phyloP scores from a whole-genome alignment of 2,113 vertebrate species.

The Hippocampus mohnikei region DNA sequence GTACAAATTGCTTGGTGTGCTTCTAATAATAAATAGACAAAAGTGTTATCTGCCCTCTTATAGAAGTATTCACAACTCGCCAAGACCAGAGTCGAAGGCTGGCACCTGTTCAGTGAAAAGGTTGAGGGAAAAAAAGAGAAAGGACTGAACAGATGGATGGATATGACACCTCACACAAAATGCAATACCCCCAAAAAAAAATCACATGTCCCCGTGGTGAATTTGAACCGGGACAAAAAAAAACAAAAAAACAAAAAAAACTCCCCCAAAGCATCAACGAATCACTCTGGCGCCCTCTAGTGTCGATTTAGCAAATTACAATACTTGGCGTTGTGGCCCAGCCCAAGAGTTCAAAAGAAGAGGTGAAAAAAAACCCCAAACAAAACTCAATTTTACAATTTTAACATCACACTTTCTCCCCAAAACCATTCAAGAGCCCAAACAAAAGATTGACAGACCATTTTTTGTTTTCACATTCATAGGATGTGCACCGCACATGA shows the following conservation, averaged over 20 bases:
- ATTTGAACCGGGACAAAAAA: not conserved
- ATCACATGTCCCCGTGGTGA: not conserved
- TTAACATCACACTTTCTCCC: constrained; percentile 14
- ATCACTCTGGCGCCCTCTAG: constrained; percentile 33
- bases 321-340: constrained; percentile 34
- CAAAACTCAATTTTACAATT: constrained; percentile 31
- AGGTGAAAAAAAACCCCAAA: constrained; percentile 21
- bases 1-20: constrained; percentile 77
- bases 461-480: constrained; percentile 40
- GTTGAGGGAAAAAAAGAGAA: constrained; percentile 28
- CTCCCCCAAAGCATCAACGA: no score
- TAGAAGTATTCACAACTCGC: constrained; percentile 75
- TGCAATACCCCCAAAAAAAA: not conserved
- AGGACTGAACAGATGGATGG: constrained; percentile 22
- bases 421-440: constrained; percentile 8
- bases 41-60: constrained; percentile 67
- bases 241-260: not conserved
- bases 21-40: constrained; percentile 80
- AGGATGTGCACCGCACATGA: constrained; percentile 63
- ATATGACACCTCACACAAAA: constrained; percentile 21
- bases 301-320: constrained; percentile 58
- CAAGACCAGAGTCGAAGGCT: constrained; percentile 50
- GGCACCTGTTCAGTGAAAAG: constrained; percentile 45
- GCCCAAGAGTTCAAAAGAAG: constrained; percentile 38
- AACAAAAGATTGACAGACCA: constrained; percentile 20